Evolutionary conservation across 2,888 invertebrate genomes (phyloP).

Genomic region (Lochmaea capreae): DNA sequence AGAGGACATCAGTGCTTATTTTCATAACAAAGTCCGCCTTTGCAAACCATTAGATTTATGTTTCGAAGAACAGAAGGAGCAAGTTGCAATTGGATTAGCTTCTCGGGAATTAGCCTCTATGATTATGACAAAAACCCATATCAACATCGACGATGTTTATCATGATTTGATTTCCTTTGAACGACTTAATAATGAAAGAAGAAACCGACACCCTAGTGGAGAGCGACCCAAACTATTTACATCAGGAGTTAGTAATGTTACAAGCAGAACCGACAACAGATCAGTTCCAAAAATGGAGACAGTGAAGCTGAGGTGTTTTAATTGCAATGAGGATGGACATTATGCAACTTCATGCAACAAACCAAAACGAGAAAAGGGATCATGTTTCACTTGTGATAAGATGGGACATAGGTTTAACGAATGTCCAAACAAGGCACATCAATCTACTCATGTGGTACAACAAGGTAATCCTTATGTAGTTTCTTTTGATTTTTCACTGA

Average conservation of each 20-base stretch:
- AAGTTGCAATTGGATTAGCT: not conserved
- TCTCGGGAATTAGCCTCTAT: not conserved
- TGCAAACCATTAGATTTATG: slow-evolving; percentile 4
- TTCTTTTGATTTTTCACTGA: too few species aligned
- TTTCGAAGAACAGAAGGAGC: not conserved
- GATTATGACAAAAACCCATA: slow-evolving; percentile 2
- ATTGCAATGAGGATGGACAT: too few species aligned
- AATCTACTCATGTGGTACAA: too few species aligned
- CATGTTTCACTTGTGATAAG: too few species aligned
- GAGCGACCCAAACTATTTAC: not conserved
- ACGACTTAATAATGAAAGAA: not conserved
- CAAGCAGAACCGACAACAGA: too few species aligned
- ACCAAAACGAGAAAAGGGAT: too few species aligned
- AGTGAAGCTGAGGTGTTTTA: too few species aligned
- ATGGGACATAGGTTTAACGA: too few species aligned
- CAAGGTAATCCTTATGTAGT: too few species aligned
- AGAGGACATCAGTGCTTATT: not conserved
- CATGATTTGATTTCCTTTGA: not conserved
- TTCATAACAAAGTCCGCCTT: not conserved
- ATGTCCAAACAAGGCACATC: too few species aligned
- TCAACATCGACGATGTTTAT: not conserved
- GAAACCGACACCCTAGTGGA: not conserved
- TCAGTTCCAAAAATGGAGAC: too few species aligned
- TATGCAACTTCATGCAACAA: too few species aligned
- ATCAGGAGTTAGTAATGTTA: not conserved